Base-by-base conservation (phyloP, 2,113 vertebrate species). In the Tetrax tetrax region DNA sequence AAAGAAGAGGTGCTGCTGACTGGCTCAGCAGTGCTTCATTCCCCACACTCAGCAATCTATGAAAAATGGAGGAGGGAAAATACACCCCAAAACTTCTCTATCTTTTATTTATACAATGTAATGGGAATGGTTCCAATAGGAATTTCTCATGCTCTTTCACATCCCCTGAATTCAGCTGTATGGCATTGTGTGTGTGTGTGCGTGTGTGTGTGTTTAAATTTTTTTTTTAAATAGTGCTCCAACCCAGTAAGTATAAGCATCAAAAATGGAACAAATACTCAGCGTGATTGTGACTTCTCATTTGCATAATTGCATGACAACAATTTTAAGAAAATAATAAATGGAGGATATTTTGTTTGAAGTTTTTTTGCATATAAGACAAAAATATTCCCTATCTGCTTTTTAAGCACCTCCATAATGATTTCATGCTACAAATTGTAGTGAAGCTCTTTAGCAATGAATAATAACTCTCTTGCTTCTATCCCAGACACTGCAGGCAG, bases 101-200 rank as follows among this genome's bases (percentile, higher is more conserved):
- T 95, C 94, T 98, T 95, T 98, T 97, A 96, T 98, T 96, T 97
- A 96, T 90, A 78, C 91, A 86, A 10, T 78, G 93, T 60, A 65
- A 96, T 97, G 97, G 97, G 98, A 98, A 98, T 87, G 4, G 38
- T 96, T 98, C 93, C 97, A 98, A 83, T 90, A 95, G 96, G 96
- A 97, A 97, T 97, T 98, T 98, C 98, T 98, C 98, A 98, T 98
- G 98, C 97, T 98, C 97, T 98, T 97, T 97, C 95, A 97, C 96
- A 84, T 96, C 98, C 65, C n/a, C 68, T 91, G 96, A 97, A 97
- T 98, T 96, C 84, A 95, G 85, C 33, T 90, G 43, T 64, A 63
- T 1, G 3, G 31, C 75, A 81, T 85, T 93, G 68, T 78, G 51
- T 37, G n/a, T 18, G 27, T 47, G 22, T 93, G 68, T 78, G 51